A percentile compares a stretch with the other conserved stretches of the same genome.
These are phyloP conservation scores for Pachymerium ferrugineum DNA, from an alignment of 2,888 invertebrate genomes.

Conservation along the genomic window DNA sequence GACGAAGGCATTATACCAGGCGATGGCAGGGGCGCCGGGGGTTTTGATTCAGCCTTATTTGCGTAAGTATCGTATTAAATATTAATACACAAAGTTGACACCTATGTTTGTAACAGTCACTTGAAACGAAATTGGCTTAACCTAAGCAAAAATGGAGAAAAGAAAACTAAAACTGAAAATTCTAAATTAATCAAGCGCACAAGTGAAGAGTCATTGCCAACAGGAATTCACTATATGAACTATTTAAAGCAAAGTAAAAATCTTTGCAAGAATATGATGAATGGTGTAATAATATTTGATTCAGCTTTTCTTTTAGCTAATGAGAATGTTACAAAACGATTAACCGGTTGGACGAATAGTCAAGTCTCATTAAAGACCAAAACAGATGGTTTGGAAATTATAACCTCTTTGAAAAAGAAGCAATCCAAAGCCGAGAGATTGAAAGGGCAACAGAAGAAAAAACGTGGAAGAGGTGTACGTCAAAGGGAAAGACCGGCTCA, in stretches of 20 bases:
- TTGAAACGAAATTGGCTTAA: constrained; percentile 58
- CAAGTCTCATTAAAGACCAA: not conserved
- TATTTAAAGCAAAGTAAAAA: constrained; percentile 29
- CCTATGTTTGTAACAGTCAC: constrained; percentile 46
- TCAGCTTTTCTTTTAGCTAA: not conserved
- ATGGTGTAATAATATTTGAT: not conserved
- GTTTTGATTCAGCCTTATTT: constrained; percentile 65
- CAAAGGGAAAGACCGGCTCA: not conserved
- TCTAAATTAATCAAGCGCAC: not conserved
- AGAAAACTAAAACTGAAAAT: not conserved
- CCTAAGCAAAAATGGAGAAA: not conserved
- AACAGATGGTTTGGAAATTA: not conserved
- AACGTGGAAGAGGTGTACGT: not conserved
- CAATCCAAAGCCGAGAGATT: not conserved
- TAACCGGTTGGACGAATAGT: not conserved
- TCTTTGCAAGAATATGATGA: not conserved
- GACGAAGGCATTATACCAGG: constrained; percentile 61
- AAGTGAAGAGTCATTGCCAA: not conserved
- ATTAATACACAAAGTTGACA: not conserved
- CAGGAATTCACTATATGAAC: not conserved
- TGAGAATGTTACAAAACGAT: not conserved
- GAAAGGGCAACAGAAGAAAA: not conserved
- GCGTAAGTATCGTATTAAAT: constrained; percentile 42
- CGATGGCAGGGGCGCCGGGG: constrained; percentile 65
- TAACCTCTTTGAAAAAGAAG: not conserved